Conservation (phyloP, 2,888 invertebrate genomes). For the Harpalus rufipes region DNA sequence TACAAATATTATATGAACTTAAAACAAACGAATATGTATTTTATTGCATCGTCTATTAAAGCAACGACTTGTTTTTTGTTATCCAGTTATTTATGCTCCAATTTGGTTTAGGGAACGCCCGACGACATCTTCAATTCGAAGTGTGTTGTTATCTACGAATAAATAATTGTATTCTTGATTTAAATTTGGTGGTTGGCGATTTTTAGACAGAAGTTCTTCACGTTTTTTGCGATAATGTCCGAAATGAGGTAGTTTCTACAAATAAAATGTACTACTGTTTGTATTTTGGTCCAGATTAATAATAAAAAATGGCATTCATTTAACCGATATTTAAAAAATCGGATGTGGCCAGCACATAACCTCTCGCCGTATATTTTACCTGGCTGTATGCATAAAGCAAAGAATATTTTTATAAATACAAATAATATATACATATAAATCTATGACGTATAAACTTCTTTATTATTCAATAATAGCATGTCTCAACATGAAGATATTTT, state of each 20-base stretch:
- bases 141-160: constrained; percentile 73
- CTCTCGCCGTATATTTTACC: too few relatives aligned
- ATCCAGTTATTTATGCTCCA: constrained; percentile 90
- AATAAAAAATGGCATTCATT: too few relatives aligned
- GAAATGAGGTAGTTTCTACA: constrained; percentile 89
- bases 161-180: constrained; percentile 16
- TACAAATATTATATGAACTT: constrained; percentile 28
- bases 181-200: constrained; percentile 76
- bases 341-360: too few relatives aligned
- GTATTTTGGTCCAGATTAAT: too few relatives aligned
- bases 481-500: too few relatives aligned
- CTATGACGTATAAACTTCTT: too few relatives aligned
- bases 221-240: constrained; percentile 89
- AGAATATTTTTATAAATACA: too few relatives aligned
- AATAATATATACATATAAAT: too few relatives aligned
- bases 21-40: constrained; percentile 51
- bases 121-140: constrained; percentile 85
- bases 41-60: constrained; percentile 94
- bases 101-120: constrained; percentile 88
- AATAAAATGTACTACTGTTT: constrained; percentile 68
- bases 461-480: too few relatives aligned
- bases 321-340: too few relatives aligned
- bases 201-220: constrained; percentile 80
- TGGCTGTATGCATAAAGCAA: too few relatives aligned
- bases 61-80: constrained; percentile 97